phyloP scores from a whole-genome alignment of 2,113 vertebrate species.

The Antechinus flavipes region DNA sequence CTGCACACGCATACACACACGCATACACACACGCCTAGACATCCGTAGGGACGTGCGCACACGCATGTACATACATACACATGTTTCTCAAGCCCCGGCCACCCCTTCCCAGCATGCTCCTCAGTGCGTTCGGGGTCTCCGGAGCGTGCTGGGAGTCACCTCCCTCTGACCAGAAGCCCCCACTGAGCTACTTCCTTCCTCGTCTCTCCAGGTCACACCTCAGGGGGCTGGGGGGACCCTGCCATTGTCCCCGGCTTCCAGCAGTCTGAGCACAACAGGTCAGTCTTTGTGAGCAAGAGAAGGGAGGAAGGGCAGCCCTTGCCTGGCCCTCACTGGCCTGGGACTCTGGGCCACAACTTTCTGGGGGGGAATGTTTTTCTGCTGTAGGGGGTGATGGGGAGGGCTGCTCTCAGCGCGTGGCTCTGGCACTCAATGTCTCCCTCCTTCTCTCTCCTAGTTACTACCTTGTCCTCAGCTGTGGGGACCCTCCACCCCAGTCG shows the following conservation, averaged over 20 bases:
- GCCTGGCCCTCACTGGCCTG: background rate
- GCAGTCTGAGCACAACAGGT: slow-evolving; percentile 94
- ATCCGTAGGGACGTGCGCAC: background rate
- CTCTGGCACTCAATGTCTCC: slow-evolving; percentile 35
- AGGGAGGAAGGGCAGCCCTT: background rate
- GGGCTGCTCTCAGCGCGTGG: too few relatives aligned
- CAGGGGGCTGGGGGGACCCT: slow-evolving; percentile 79
- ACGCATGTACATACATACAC: too few relatives aligned
- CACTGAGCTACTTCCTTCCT: background rate
- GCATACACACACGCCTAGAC: too few relatives aligned
- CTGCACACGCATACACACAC: background rate
- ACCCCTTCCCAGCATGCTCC: too few relatives aligned
- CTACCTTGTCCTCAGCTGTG: slow-evolving; percentile 91
- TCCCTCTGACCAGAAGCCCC: too few relatives aligned
- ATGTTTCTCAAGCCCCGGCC: too few relatives aligned
- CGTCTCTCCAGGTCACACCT: slow-evolving; percentile 79
- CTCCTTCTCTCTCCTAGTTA: slow-evolving; percentile 82
- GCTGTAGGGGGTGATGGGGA: too few relatives aligned
- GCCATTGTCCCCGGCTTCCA: slow-evolving; percentile 90
- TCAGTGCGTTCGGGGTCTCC: background rate
- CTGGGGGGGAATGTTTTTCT: background rate
- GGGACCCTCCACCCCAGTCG: slow-evolving; percentile 90
- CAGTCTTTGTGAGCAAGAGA: background rate
- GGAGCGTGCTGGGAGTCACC: background rate
- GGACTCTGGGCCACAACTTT: background rate